A percentile compares a stretch with the other conserved stretches of the same genome.
phyloP scores from a whole-genome alignment of 2,797 vertebrate genomes.

The Hylomyscus alleni region DNA sequence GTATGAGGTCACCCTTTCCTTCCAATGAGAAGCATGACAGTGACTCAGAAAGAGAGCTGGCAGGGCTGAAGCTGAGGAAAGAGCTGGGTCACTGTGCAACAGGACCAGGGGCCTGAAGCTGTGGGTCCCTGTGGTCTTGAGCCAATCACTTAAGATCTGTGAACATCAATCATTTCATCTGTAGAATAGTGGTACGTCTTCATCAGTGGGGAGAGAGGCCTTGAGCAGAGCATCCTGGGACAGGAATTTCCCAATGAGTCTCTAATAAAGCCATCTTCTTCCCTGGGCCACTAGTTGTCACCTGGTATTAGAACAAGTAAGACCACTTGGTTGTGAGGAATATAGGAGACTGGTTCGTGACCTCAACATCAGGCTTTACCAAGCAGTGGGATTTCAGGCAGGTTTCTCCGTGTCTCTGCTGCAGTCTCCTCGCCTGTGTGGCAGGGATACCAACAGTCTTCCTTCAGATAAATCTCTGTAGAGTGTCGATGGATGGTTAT shows the following conservation, averaged over 20 bases:
- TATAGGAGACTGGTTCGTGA: fast-evolving
- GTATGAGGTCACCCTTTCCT: not conserved
- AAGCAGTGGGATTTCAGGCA: not conserved
- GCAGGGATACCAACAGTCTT: not conserved
- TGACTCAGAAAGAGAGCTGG: not conserved
- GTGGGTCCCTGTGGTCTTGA: not conserved
- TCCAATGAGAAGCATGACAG: not conserved
- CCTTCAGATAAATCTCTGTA: not conserved
- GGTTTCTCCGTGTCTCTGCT: not conserved
- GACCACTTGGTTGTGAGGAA: not conserved
- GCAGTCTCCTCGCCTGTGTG: not conserved
- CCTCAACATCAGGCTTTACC: not conserved
- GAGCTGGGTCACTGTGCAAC: not conserved
- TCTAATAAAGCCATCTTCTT: conserved; percentile 3
- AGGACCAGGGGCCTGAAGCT: not conserved
- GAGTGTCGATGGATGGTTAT: not conserved
- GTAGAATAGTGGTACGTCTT: not conserved
- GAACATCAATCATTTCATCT: conserved; percentile 14
- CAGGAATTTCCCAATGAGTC: not conserved
- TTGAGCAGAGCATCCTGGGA: not conserved
- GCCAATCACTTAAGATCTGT: not conserved
- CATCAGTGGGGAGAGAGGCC: not conserved
- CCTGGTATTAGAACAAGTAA: not conserved
- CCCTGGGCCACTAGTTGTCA: not conserved
- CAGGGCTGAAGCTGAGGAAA: not conserved